Base-by-base conservation (phyloP, 1,140 invertebrate genomes). In the Phthorimaea operculella region DNA sequence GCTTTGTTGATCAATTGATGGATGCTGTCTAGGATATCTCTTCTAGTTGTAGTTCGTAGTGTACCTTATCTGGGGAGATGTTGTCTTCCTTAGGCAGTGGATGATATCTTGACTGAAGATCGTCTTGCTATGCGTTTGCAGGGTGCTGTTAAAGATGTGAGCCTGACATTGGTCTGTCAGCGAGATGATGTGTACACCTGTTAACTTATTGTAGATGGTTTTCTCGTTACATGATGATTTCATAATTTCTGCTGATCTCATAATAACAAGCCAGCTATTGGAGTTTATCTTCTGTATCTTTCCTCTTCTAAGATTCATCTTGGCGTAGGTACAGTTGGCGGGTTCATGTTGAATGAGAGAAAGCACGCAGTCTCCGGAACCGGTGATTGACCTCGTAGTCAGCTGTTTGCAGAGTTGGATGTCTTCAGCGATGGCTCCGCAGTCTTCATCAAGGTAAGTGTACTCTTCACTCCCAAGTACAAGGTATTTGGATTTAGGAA, bases 401-500 rank as follows among this genome's bases (percentile, higher is more conserved):
- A 50, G 21, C 5, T 50, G 17, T 12, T 50, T 21, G 48, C 48
- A 50, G 48, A 50, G 48, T n/a, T 33, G 48, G 9, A 28, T 7
- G 10, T 50, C 48, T 10, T 50, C 48, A 7, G 17, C 4, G 18
- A 50, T 50, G 10, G 12, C 6, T 12, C 21, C 2, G 48, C 48
- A 50, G 8, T 11, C 48, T 8, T 50, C 48, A 12, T 50, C 48
- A 12, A 50, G 17, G 48, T 50, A 50, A 14, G 48, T 11, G 48
- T 50, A 50, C 48, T 50, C 48, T 21, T 33, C 48, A 50, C 48
- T 50, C 14, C 48, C 48, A 50, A 50, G 48, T 50, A 33, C 17
- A 28, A 50, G 48, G 48, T 28, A 50, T 50, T 50, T 50, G 48
- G 48, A 50, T 28, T 50, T 50, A 50, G 48, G 48, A 50, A 50